Evolutionary conservation across 2,113 vertebrate genomes (phyloP), one percentile per base, ranked within the genome.

Genomic region (Colaptes auratus): DNA sequence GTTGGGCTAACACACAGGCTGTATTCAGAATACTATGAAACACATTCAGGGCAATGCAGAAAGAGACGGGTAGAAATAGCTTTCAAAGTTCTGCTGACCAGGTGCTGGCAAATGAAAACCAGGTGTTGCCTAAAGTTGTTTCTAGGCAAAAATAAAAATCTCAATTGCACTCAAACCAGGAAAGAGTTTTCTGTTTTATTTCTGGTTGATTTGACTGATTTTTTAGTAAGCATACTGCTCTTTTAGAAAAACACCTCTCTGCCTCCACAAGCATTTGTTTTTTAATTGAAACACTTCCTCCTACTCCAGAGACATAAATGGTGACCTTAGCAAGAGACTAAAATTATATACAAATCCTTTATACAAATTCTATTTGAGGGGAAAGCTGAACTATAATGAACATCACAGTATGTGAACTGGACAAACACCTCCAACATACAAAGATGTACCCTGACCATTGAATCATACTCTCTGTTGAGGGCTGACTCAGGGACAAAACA

Each of bases 61-160:
- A 42, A 88, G 58, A 59, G 42, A 79, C 21, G 20, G 4, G 56
- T 44, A 76, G 71, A 86, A 92, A 88, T 52, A 90, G 53, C 35
- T 84, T 92, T 76, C 72, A 64, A 60, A 83, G 28, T 60, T 67
- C 39, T 74, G 48, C 36, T 93, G 80, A 83, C 85, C 79, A 94
- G 92, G 79, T 93, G 91, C 75, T 73, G 35, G 55, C 46, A 95
- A 96, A 96, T 86, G 72, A 91, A 96, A 93, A 92, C 30, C 91
- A 93, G 64, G 87, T 79, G 95, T 56, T 58, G 48, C 33, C 69
- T 69, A 18, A 46, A 79, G 63, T 10, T 84, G 20, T 59, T 89
- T 92, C 65, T 63, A 74, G 24, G 76, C 86, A 83, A 91, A 82
- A 67, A 91, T 74, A 61, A 94, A 88, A 84, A 88, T 64, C 85